These are phyloP conservation scores for Echinops telfairi DNA, from an alignment of 2,113 vertebrate genomes.

Conservation along the genomic window DNA sequence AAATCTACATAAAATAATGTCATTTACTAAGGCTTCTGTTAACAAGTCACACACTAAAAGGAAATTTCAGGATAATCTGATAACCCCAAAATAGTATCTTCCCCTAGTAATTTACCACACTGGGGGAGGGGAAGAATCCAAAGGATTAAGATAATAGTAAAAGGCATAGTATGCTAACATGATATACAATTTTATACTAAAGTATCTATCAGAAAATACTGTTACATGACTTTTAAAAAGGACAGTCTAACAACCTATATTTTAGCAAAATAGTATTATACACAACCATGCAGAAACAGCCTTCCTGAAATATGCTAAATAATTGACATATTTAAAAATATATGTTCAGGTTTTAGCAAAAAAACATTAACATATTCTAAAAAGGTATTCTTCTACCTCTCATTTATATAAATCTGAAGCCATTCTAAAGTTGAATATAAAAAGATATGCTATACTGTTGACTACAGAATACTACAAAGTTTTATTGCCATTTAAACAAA, in stretches of 20 bases:
- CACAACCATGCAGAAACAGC: constrained; percentile 66
- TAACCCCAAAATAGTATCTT: constrained; percentile 37
- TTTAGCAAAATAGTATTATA: constrained; percentile 68
- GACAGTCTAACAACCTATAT: constrained; percentile 2
- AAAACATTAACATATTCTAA: constrained; percentile 85
- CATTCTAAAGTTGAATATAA: constrained; percentile 89
- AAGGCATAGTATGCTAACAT: constrained; percentile 49
- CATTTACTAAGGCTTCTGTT: constrained; percentile 13
- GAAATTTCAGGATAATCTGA: constrained; percentile 6
- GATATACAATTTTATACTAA: constrained; percentile 49
- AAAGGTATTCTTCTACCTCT: constrained; percentile 84
- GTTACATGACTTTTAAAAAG: background rate
- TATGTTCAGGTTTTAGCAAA: constrained; percentile 79
- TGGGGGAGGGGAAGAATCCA: constrained; percentile 25
- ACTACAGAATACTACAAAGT: constrained; percentile 90
- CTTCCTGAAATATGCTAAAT: constrained; percentile 80
- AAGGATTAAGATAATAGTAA: constrained; percentile 61
- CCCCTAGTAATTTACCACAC: constrained; percentile 18
- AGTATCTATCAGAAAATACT: constrained; percentile 59
- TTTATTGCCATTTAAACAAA: constrained; percentile 94
- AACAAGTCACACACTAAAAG: constrained; percentile 42
- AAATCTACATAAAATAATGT: constrained; percentile 64
- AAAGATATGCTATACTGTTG: constrained; percentile 89
- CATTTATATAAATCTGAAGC: constrained; percentile 87
- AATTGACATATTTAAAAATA: constrained; percentile 84